These are phyloP conservation scores for Pholis gunnellus DNA, from an alignment of 2,113 vertebrate genomes.

Conservation along the genomic window DNA sequence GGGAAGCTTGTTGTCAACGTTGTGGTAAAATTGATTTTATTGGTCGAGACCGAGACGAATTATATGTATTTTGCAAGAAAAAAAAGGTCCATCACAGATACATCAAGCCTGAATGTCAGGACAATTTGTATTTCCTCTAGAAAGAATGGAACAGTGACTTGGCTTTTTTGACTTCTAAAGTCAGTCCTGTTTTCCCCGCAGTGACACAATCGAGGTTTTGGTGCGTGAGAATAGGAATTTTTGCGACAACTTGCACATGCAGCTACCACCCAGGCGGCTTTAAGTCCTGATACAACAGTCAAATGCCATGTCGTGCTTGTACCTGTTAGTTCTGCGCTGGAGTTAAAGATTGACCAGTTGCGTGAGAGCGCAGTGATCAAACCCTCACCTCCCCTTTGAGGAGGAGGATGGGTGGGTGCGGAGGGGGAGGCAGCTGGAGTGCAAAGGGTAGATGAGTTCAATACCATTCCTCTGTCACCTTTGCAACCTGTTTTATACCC, in stretches of 20 bases:
- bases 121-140: neutral
- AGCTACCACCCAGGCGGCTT: conserved; percentile 33
- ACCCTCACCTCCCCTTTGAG: conserved; percentile 70
- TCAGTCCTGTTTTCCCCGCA: neutral
- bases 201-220: neutral
- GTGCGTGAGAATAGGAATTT: conserved; percentile 24
- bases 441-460: conserved; percentile 67
- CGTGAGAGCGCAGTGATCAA: conserved; percentile 82
- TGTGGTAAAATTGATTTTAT: neutral
- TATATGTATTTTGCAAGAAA: neutral
- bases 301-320: conserved; percentile 75
- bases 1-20: neutral
- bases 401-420: conserved; percentile 65
- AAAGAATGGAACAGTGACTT: neutral
- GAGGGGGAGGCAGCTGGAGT: conserved; percentile 13
- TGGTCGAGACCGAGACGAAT: neutral
- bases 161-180: neutral
- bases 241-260: conserved; percentile 34
- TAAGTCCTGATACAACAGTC: conserved; percentile 60
- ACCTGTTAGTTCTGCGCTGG: conserved; percentile 68
- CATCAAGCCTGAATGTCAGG: neutral
- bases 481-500: conserved; percentile 10
- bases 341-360: conserved; percentile 87
- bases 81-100: neutral
- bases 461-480: conserved; percentile 17